Conservation (phyloP, 2,113 vertebrate species). For the Aix galericulata region DNA sequence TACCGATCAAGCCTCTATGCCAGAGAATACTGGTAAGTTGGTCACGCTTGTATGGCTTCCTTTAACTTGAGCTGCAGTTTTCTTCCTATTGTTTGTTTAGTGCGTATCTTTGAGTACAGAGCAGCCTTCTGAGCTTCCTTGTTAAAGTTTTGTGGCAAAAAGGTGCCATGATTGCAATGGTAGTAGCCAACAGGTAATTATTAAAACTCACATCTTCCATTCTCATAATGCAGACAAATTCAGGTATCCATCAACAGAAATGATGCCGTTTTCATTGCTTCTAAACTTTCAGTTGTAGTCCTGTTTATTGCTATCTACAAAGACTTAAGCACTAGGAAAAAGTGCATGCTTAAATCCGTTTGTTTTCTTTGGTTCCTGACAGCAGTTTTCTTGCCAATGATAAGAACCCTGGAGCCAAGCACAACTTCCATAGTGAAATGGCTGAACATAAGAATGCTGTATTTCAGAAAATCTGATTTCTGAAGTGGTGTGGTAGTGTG, state of each 20-base stretch:
- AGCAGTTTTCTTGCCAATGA: slow-evolving; percentile 46
- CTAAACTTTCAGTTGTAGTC: not conserved
- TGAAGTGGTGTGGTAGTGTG: not conserved
- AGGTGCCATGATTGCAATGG: not conserved
- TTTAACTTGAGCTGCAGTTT: not conserved
- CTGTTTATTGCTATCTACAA: slow-evolving; percentile 31
- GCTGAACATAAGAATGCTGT: not conserved
- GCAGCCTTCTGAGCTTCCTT: not conserved
- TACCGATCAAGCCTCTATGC: slow-evolving; percentile 97
- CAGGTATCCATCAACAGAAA: not conserved
- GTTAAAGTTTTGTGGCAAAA: not conserved
- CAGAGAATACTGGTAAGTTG: slow-evolving; percentile 92
- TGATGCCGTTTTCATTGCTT: not conserved
- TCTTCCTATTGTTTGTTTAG: not conserved
- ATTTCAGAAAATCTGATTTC: not conserved
- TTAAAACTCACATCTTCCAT: not conserved
- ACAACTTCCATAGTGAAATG: slow-evolving; percentile 8
- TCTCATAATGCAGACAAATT: not conserved
- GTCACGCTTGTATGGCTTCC: fast-evolving
- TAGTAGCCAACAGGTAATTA: not conserved
- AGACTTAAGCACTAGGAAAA: not conserved
- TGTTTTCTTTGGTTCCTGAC: slow-evolving; percentile 61
- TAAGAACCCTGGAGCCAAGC: slow-evolving; percentile 56
- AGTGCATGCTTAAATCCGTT: not conserved
- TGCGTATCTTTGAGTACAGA: not conserved